Evolutionary conservation across 2,797 vertebrate genomes (phyloP), one percentile per base, ranked within the genome.

Genomic region (Scomberomorus guttatus): DNA sequence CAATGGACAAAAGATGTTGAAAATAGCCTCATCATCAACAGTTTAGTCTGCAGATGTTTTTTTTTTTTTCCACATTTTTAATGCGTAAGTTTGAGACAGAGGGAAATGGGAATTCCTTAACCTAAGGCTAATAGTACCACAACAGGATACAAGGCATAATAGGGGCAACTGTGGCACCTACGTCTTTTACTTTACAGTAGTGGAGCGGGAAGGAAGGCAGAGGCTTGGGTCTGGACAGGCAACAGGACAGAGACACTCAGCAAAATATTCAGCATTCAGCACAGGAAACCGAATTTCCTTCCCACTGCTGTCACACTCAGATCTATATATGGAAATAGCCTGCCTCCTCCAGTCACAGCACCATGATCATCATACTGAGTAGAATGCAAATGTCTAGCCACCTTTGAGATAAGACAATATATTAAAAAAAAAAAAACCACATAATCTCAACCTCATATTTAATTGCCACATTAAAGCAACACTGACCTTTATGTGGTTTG

Each of bases 221-320:
- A 82, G 69, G 69, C 55, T 77, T 54, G 80, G 54, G 79, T 81
- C 71, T 74, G 83, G n/a, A 72, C 75, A 57, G 54, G 72, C 50
- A 64, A 84, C 76, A 81, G 90, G 89, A 93, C 87, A 87, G 85
- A 86, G 82, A 89, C 80, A 71, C 74, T 83, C 66, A 71, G 83
- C 75, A 79, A 82, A 81, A 71, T 55, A 74, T 82, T 91, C 83
- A 76, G 82, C 77, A 79, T 82, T 89, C 81, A 75, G 77, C 85
- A 70, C 89, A 90, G 92, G 94, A 95, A 94, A 91, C 80, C 27
- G 3, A 70, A 80, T 89, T 92, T 93, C 90, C 92, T 93, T 92
- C 84, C 88, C 69, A 83, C 46, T 37, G 68, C 84, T 72, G 75
- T 61, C 59, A 29, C 39, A 74, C 80, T 72, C 18, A 71, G 69